Base-by-base conservation (phyloP, 2,113 vertebrate genomes). In the Albula glossodonta region DNA sequence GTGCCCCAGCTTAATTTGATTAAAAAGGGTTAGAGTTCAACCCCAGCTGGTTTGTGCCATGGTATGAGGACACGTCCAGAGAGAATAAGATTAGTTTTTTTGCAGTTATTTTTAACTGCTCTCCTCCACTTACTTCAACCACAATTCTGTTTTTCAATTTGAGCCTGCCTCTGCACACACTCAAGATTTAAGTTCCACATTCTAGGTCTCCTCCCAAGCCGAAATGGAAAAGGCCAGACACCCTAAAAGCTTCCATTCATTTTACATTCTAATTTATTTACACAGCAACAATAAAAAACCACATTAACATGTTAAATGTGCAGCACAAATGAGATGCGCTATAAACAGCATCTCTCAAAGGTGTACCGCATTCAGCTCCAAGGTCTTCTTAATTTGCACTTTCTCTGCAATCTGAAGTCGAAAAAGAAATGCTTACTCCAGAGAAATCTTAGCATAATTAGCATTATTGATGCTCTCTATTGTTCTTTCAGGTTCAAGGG, bases 251-350 rank as follows among this genome's bases (percentile, higher is more conserved):
- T 9, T 84, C 66, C 84, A 53, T 66, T 87, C 78, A 79, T 49
- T 77, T 88, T 79, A 66, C 1, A 78, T 63, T 66, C 48, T 60
- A 78, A 89, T 85, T 85, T 88, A 81, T 87, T 89, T 84, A 87
- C 78, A 88, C 84, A 88, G 80, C 57, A 85, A 78, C 83, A 48
- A 31, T 86, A 19, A 48, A 79, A 79, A 3, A 22, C 50, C 56
- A 77, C 83, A 70, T 85, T 84, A 83, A 70, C 81, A 83, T 87
- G 17, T 80, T 87, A 81, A 82, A 53, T 25, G 19, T 53, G 51
- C 48, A 49, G 50, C 48, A 79, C 78, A 15, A 79, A 12, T 50
- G 41, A 49, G 78, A 49, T 79, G 78, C 41, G 13, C 49, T 79
- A 48, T 50, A 50, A 79, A 12, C 13, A 49, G 13, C 41, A 5